phyloP scores from a whole-genome alignment of 1,140 invertebrate species.

The Drosophila teissieri region DNA sequence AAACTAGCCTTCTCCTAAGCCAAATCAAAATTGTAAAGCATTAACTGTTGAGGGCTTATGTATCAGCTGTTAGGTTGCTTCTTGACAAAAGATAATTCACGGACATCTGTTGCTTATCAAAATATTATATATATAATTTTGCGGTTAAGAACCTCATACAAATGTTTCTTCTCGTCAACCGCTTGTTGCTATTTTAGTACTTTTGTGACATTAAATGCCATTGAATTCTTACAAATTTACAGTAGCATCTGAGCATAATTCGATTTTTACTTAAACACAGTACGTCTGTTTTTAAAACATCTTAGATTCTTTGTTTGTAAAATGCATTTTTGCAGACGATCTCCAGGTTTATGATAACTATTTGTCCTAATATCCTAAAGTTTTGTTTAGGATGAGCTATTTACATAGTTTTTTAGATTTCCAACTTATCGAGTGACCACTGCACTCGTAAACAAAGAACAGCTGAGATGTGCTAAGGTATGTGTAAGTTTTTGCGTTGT shows the following conservation, averaged over 20 bases:
- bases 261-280: too few relatives aligned
- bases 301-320: too few relatives aligned
- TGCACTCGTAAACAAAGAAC: constrained; percentile 41
- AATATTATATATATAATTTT: constrained; percentile 8
- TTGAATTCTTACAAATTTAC: constrained; percentile 17
- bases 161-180: background rate
- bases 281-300: too few relatives aligned
- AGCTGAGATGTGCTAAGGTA: constrained; percentile 23
- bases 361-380: too few relatives aligned
- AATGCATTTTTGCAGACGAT: too few relatives aligned
- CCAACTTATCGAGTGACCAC: background rate
- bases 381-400: too few relatives aligned
- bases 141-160: constrained; percentile 17
- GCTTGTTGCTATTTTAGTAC: constrained; percentile 26
- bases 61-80: constrained; percentile 1
- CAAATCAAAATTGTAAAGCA: background rate
- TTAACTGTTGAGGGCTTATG: background rate
- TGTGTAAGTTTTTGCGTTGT: constrained; percentile 29
- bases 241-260: background rate
- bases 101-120: constrained; percentile 17
- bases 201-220: constrained; percentile 2
- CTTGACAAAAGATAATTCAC: background rate
- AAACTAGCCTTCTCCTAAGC: background rate
- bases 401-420: too few relatives aligned
- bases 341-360: too few relatives aligned